These are phyloP conservation scores for Smutsia temminckii DNA, from an alignment of 2,797 vertebrate genomes.

Conservation along the genomic window DNA sequence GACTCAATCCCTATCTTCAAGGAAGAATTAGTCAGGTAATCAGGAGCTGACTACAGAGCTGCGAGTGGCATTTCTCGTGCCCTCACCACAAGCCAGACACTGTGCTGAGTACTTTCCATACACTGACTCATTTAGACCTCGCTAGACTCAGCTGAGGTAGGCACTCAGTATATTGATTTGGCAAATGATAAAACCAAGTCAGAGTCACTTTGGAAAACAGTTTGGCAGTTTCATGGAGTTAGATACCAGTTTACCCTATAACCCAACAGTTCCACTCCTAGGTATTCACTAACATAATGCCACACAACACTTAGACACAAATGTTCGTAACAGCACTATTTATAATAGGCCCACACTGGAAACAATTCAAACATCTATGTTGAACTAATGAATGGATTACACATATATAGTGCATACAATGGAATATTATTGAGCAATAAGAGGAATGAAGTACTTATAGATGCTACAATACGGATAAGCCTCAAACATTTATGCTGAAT, in stretches of 20 bases:
- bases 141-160: background rate
- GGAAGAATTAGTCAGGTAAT: background rate
- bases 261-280: background rate
- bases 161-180: background rate
- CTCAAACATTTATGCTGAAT: background rate
- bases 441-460: background rate
- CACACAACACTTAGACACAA: background rate
- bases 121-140: background rate
- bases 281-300: background rate
- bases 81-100: background rate
- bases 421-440: constrained; percentile 6
- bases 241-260: background rate
- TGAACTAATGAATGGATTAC: background rate
- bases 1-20: background rate
- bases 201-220: background rate
- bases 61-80: background rate
- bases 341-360: background rate
- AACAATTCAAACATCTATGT: background rate
- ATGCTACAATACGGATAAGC: background rate
- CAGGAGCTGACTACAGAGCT: background rate
- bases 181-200: background rate
- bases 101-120: background rate
- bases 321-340: background rate
- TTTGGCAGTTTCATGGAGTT: background rate
- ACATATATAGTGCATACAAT: background rate